Conservation (phyloP, 2,113 vertebrate genomes). For the Puma concolor region DNA sequence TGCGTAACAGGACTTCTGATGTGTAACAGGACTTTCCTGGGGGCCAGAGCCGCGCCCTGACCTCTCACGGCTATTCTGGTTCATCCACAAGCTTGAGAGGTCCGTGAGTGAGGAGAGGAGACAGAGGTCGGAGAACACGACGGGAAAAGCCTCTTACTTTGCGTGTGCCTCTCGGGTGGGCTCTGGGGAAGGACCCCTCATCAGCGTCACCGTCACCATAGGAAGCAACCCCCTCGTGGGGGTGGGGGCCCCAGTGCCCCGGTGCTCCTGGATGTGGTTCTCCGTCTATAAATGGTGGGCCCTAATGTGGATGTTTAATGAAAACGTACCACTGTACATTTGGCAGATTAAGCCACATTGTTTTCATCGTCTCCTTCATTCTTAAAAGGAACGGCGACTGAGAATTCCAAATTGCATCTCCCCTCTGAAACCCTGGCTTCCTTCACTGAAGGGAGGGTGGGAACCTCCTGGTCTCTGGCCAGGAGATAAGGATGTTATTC, state of each 20-base stretch:
- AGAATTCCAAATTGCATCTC: background rate
- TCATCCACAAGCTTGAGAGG: background rate
- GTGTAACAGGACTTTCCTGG: background rate
- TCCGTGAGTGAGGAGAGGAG: no score
- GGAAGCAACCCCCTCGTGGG: background rate
- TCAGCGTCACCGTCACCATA: background rate
- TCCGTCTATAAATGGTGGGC: fast-evolving
- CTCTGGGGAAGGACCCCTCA: background rate
- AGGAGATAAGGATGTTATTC: conserved; percentile 47
- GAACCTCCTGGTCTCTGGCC: background rate
- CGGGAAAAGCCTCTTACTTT: background rate
- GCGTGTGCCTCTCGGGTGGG: fast-evolving
- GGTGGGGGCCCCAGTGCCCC: background rate
- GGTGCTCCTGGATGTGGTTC: fast-evolving
- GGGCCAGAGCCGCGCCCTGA: fast-evolving
- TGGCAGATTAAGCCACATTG: fast-evolving
- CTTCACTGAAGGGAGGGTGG: background rate
- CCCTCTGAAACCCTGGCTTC: background rate
- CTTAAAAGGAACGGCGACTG: background rate
- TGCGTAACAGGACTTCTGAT: fast-evolving
- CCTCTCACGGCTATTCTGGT: fast-evolving
- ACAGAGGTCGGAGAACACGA: background rate
- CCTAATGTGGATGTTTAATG: background rate
- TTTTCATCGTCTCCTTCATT: background rate
- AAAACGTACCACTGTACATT: fast-evolving